phyloP scores from a whole-genome alignment of 2,797 vertebrate species.

The Arctocebus calabarensis region DNA sequence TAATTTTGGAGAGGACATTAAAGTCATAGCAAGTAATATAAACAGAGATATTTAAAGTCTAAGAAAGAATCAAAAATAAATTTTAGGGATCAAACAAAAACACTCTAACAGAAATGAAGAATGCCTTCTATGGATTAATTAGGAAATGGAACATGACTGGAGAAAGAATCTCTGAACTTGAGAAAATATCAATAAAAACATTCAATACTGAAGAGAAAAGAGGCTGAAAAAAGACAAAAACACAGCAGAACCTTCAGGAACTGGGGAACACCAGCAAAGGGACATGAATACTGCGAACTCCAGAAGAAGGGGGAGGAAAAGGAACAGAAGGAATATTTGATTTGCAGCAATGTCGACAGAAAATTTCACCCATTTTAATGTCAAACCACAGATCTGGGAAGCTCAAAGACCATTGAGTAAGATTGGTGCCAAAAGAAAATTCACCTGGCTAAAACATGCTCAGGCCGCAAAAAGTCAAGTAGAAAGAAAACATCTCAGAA shows the following conservation, averaged over 20 bases:
- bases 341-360: background rate
- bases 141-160: background rate
- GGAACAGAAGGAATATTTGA: background rate
- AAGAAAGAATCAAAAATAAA: background rate
- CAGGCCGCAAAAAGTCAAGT: background rate
- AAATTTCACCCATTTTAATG: background rate
- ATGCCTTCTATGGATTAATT: background rate
- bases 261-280: background rate
- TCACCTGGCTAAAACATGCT: background rate
- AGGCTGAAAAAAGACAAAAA: background rate
- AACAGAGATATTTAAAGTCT: background rate
- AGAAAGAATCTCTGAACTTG: background rate
- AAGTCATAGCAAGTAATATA: background rate
- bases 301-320: background rate
- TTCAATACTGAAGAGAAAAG: background rate
- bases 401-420: background rate
- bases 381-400: background rate
- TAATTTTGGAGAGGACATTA: background rate
- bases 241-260: background rate
- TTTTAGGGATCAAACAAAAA: background rate
- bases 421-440: background rate
- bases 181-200: background rate
- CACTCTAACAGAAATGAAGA: background rate
- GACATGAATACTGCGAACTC: background rate
- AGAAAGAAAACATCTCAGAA: background rate